These are phyloP conservation scores for Liasis olivaceus DNA, from an alignment of 2,797 vertebrate genomes.

Conservation along the genomic window DNA sequence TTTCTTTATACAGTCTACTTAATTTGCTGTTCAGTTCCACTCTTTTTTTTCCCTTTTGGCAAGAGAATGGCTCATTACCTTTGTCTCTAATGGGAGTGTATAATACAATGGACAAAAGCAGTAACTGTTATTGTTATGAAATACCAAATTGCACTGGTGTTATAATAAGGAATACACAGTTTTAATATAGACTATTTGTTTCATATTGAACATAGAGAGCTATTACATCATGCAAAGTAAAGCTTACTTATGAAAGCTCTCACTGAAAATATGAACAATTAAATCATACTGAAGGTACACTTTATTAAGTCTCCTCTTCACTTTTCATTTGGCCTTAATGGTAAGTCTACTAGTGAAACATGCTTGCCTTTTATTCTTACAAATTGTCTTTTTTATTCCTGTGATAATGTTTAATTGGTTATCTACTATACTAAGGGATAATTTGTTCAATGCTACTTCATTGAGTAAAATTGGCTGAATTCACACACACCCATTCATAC, in stretches of 20 bases:
- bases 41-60: not conserved
- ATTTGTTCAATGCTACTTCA: not conserved
- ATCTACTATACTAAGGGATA: not conserved
- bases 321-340: not conserved
- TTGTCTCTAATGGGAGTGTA: not conserved
- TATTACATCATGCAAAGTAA: accelerated
- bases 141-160: not conserved
- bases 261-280: not conserved
- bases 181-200: not conserved
- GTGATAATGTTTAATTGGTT: not conserved
- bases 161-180: not conserved
- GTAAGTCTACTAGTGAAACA: not conserved
- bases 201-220: not conserved
- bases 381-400: not conserved
- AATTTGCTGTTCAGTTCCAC: not conserved
- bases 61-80: conserved; percentile 3
- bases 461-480: not conserved
- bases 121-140: not conserved
- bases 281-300: not conserved
- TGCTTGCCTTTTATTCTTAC: not conserved
- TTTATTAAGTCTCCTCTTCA: not conserved
- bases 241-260: not conserved
- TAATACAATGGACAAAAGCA: not conserved
- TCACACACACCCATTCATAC: not conserved
- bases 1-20: not conserved